Conservation (phyloP, 2,797 vertebrate genomes). For the Epinephelus malabaricus region DNA sequence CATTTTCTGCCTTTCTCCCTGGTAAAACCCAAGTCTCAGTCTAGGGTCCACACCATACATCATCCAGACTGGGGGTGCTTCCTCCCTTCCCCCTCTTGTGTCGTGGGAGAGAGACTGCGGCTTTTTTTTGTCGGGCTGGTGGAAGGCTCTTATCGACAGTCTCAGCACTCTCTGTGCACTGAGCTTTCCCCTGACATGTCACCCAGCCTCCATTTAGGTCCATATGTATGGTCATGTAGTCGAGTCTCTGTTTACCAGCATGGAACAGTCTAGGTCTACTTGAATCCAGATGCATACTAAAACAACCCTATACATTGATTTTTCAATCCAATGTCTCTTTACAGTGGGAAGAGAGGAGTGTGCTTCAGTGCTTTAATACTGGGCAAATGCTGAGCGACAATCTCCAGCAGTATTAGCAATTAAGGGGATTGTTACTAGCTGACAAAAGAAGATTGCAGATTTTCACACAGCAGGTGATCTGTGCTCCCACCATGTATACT, state of each 20-base stretch:
- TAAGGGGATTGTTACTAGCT: conserved; percentile 71
- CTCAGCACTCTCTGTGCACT: conserved; percentile 56
- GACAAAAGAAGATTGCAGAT: conserved; percentile 73
- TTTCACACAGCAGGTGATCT: conserved; percentile 63
- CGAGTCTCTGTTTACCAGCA: conserved; percentile 50
- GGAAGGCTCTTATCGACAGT: conserved; percentile 72
- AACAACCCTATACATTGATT: conserved; percentile 8
- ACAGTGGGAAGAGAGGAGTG: not conserved
- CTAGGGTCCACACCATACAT: conserved; percentile 83
- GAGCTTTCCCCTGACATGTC: conserved; percentile 66
- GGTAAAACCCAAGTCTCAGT: conserved; percentile 74
- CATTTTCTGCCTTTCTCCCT: conserved; percentile 77
- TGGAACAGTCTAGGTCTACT: conserved; percentile 60
- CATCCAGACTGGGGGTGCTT: conserved; percentile 72
- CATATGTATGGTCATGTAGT: conserved; percentile 50
- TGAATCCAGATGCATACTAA: conserved; percentile 11
- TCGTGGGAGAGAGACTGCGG: conserved; percentile 66
- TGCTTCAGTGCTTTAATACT: conserved; percentile 15
- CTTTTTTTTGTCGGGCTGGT: conserved; percentile 28
- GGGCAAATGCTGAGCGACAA: conserved; percentile 48
- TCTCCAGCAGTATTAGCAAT: conserved; percentile 69
- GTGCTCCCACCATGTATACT: not conserved
- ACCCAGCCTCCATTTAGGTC: conserved; percentile 48
- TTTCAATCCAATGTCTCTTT: conserved; percentile 16
- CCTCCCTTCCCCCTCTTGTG: conserved; percentile 66